phyloP scores from a whole-genome alignment of 1,140 invertebrate species.

The Tachypleus tridentatus region DNA sequence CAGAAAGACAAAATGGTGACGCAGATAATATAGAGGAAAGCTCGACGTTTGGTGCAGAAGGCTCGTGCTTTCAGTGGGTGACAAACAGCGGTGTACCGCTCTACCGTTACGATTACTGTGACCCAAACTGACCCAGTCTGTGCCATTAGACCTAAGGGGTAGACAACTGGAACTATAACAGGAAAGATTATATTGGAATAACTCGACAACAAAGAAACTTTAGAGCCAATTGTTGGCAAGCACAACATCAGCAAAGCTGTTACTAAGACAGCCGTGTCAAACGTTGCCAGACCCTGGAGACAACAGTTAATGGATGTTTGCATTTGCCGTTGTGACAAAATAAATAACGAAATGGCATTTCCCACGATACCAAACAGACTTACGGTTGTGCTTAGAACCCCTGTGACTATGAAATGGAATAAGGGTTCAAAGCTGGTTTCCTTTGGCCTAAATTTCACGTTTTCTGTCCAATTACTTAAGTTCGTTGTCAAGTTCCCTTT shows the following conservation, averaged over 20 bases:
- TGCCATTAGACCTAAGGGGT: slow-evolving; percentile 72
- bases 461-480: too few species aligned
- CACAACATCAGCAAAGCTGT: slow-evolving; percentile 12
- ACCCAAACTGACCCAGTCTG: slow-evolving; percentile 88
- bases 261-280: slow-evolving; percentile 14
- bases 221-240: slow-evolving; percentile 10
- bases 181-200: slow-evolving; percentile 65
- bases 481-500: too few species aligned
- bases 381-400: slow-evolving; percentile 7
- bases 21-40: slow-evolving; percentile 66
- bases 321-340: slow-evolving; percentile 15
- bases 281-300: slow-evolving; percentile 15
- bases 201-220: slow-evolving; percentile 27
- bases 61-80: slow-evolving; percentile 76
- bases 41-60: slow-evolving; percentile 79
- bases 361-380: slow-evolving; percentile 11
- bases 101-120: slow-evolving; percentile 87
- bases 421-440: too few species aligned
- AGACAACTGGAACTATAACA: slow-evolving; percentile 64
- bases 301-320: slow-evolving; percentile 15
- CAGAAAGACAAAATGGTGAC: slow-evolving; percentile 67
- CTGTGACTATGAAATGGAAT: slow-evolving; percentile 6
- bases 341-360: slow-evolving; percentile 13
- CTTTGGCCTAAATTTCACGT: too few species aligned
- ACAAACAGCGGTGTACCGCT: slow-evolving; percentile 92